Conservation (phyloP, 2,888 invertebrate genomes). For the Caenorhabditis sulstoni region DNA sequence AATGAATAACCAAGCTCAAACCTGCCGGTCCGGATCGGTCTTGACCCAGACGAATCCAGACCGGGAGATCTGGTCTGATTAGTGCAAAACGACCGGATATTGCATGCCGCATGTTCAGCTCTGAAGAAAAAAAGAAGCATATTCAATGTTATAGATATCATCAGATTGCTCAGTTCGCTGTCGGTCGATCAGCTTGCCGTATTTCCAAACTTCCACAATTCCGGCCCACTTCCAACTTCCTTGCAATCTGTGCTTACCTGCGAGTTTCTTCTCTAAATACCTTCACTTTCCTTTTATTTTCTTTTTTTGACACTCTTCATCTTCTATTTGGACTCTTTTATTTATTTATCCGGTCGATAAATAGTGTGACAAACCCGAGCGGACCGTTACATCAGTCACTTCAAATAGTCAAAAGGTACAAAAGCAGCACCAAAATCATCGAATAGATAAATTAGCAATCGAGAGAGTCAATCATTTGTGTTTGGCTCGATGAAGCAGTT, state of each 20-base stretch:
- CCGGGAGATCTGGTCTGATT: too few species aligned
- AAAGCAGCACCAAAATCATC: conserved; percentile 7
- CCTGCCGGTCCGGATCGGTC: too few species aligned
- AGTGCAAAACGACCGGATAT: too few species aligned
- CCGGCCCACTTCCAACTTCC: too few species aligned
- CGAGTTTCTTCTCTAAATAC: too few species aligned
- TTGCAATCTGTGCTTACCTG: too few species aligned
- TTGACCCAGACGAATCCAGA: too few species aligned
- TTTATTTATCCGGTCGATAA: conserved; percentile 46
- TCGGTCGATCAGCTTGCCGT: too few species aligned
- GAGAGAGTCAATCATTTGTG: background rate
- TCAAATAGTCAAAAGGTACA: conserved; percentile 7
- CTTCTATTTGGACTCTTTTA: conserved; percentile 12
- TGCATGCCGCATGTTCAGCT: background rate
- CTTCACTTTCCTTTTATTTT: background rate
- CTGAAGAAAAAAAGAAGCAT: background rate
- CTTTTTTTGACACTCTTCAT: background rate
- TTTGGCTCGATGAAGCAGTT: background rate
- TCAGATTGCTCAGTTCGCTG: too few species aligned
- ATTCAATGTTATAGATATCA: too few species aligned
- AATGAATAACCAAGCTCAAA: too few species aligned
- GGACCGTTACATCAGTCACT: conserved; percentile 8
- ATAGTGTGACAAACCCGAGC: conserved; percentile 31
- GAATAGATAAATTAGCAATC: background rate
- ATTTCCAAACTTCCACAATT: too few species aligned